A percentile compares a stretch with the other conserved stretches of the same genome.
Conservation (phyloP, 1,140 invertebrate genomes). For the Capitella teleta region DNA sequence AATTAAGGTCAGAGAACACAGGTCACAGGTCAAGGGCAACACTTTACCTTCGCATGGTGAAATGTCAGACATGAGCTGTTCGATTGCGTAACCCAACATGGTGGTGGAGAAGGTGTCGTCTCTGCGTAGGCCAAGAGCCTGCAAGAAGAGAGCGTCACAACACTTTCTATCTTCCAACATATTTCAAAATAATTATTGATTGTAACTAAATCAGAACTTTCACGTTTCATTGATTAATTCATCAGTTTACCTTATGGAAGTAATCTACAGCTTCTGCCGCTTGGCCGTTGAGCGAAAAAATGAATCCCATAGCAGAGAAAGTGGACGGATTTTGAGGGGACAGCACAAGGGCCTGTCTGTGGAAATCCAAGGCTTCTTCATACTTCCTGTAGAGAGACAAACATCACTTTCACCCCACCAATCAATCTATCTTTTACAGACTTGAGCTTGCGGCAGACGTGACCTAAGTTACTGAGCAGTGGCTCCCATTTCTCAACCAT, state of each 20-base stretch:
- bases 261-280: constrained; percentile 69
- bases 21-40: too few species aligned
- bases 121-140: constrained; percentile 66
- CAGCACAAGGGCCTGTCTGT: constrained; percentile 74
- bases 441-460: constrained; percentile 66
- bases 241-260: constrained; percentile 62
- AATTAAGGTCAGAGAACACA: too few species aligned
- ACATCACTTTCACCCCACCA: background rate
- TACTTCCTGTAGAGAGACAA: constrained; percentile 51
- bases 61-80: too few species aligned
- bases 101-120: constrained; percentile 88
- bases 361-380: constrained; percentile 70
- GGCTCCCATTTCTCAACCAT: constrained; percentile 72
- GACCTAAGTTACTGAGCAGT: constrained; percentile 86
- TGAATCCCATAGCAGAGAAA: constrained; percentile 74
- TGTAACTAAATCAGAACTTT: background rate
- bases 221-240: background rate
- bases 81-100: constrained; percentile 69
- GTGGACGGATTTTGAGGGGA: constrained; percentile 70
- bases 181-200: background rate
- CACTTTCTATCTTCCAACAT: too few species aligned
- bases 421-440: constrained; percentile 17
- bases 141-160: too few species aligned
- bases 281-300: constrained; percentile 67
- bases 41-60: too few species aligned